Evolutionary conservation across 2,797 vertebrate genomes (phyloP).

Genomic region (Neosalanx taihuensis): DNA sequence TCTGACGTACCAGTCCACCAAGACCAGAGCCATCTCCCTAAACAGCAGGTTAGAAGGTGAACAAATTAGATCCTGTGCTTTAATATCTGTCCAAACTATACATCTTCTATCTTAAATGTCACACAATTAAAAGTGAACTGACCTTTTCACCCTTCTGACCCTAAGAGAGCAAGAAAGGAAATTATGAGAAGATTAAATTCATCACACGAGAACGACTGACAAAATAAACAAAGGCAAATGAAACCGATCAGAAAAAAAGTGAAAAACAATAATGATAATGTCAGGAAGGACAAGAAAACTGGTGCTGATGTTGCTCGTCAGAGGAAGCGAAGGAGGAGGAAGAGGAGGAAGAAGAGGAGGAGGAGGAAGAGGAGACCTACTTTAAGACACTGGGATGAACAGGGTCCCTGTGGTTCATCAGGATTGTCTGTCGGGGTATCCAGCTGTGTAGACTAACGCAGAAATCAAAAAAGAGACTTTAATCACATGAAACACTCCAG

Average conservation of each 20-base stretch:
- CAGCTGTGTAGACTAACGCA: conserved; percentile 63
- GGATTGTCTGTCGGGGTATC: conserved; percentile 71
- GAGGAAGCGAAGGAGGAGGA: not conserved
- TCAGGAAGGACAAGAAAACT: not conserved
- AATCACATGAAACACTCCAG: not conserved
- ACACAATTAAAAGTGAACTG: conserved; percentile 25
- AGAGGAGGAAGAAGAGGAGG: not conserved
- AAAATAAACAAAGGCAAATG: not conserved
- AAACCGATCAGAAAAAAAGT: not conserved
- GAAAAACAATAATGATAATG: not conserved
- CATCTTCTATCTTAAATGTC: not conserved
- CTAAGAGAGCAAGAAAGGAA: conserved; percentile 54
- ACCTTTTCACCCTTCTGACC: conserved; percentile 84
- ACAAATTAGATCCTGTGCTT: not conserved
- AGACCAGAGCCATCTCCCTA: conserved; percentile 73
- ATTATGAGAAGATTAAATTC: not conserved
- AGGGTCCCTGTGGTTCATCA: conserved; percentile 71
- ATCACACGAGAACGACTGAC: not conserved
- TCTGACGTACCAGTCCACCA: conserved; percentile 75
- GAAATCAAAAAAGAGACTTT: not conserved
- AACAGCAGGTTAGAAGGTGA: conserved; percentile 7
- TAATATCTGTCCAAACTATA: not conserved
- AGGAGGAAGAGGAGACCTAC: conserved; percentile 45
- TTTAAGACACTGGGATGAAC: conserved; percentile 72
- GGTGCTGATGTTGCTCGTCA: not conserved